Conservation (phyloP, 2,797 vertebrate species). For the Petrocephalus sullivani region DNA sequence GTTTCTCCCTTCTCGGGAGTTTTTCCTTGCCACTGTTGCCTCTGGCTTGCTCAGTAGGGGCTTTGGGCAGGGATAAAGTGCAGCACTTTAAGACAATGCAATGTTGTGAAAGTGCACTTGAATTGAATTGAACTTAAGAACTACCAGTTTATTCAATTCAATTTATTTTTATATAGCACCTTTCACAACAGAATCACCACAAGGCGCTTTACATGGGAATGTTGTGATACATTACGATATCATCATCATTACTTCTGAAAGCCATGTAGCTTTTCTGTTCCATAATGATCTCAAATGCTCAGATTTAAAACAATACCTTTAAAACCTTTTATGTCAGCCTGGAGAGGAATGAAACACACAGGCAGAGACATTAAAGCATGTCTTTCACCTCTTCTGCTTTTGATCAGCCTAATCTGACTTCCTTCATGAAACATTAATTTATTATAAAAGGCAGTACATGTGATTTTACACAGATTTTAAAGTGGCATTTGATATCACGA, state of each 20-base stretch:
- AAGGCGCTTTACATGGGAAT: too few species aligned
- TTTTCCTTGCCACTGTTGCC: too few species aligned
- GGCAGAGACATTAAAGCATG: not conserved
- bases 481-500: not conserved
- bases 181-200: too few species aligned
- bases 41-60: too few species aligned
- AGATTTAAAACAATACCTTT: not conserved
- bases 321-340: not conserved
- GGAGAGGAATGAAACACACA: not conserved
- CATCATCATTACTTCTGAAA: not conserved
- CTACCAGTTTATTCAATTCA: not conserved
- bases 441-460: not conserved
- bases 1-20: too few species aligned
- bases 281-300: not conserved
- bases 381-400: not conserved
- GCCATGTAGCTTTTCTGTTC: not conserved
- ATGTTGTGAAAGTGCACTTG: too few species aligned
- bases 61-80: too few species aligned
- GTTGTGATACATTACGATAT: too few species aligned
- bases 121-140: not conserved
- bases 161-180: too few species aligned
- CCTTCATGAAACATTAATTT: not conserved
- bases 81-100: too few species aligned
- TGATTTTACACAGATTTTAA: constrained; percentile 5
- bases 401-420: not conserved